Evolutionary conservation across 2,113 vertebrate species (phyloP).

Genomic region (Oceanites oceanicus): DNA sequence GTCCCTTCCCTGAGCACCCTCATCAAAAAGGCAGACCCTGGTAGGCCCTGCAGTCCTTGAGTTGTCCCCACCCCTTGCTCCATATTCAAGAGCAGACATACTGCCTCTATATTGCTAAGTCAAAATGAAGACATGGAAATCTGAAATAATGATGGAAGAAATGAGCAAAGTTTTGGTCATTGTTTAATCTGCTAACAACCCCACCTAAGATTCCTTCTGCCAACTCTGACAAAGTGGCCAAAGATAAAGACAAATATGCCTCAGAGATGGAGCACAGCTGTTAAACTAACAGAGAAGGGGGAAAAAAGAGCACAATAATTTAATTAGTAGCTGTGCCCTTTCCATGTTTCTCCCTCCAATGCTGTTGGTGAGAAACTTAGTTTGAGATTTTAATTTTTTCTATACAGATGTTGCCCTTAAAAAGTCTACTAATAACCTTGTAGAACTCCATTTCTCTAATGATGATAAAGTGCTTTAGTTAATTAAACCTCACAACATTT

Average conservation of each 20-base stretch:
- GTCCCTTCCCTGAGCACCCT: not conserved
- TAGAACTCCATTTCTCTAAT: not conserved
- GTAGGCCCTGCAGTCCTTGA: not conserved
- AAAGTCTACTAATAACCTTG: not conserved
- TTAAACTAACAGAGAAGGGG: conserved; percentile 28
- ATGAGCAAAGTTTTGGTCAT: conserved; percentile 75
- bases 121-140: conserved; percentile 67
- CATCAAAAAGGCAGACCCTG: not conserved
- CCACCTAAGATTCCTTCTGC: conserved; percentile 73
- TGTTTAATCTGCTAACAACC: conserved; percentile 72
- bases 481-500: conserved; percentile 30
- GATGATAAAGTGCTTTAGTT: conserved; percentile 5
- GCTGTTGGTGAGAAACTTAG: not conserved
- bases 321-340: conserved; percentile 41
- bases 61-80: not conserved
- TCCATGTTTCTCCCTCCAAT: not conserved
- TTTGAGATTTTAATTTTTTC: conserved; percentile 18
- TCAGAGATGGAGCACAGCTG: conserved; percentile 61
- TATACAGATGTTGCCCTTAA: conserved; percentile 6
- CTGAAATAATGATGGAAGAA: conserved; percentile 70
- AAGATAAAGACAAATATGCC: conserved; percentile 70
- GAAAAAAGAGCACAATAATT: not conserved
- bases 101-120: not conserved
- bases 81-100: not conserved
- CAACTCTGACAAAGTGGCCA: conserved; percentile 69